Conservation (phyloP, 2,113 vertebrate species). For the Turdus rufiventris region DNA sequence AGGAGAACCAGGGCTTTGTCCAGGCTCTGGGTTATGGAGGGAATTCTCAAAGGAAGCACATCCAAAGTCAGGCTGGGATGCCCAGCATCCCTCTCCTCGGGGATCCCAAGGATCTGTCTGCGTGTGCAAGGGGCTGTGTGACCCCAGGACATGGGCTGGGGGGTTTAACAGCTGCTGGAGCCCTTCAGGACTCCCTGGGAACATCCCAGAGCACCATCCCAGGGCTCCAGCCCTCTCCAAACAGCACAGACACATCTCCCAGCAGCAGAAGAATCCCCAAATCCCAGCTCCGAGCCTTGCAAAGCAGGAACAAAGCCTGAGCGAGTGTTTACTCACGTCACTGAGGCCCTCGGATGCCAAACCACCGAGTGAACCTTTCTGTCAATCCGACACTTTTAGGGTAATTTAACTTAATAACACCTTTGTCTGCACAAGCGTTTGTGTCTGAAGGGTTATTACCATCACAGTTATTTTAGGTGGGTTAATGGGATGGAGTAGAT, state of each 20-base stretch:
- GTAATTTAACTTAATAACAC: constrained; percentile 82
- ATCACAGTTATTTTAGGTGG: constrained; percentile 80
- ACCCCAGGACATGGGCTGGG: fast-evolving
- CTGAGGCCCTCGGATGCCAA: constrained; percentile 62
- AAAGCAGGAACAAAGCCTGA: background rate
- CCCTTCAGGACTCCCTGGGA: background rate
- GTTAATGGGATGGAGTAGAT: constrained; percentile 79
- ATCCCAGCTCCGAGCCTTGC: background rate
- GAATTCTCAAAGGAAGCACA: background rate
- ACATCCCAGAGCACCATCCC: background rate
- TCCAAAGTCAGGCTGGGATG: background rate
- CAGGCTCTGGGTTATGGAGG: background rate
- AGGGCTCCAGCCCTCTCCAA: background rate
- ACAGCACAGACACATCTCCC: background rate
- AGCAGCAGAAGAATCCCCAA: background rate
- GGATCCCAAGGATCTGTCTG: fast-evolving
- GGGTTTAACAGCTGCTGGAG: background rate
- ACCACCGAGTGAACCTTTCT: constrained; percentile 74
- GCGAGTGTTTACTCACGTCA: constrained; percentile 61
- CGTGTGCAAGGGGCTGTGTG: fast-evolving
- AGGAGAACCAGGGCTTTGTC: fast-evolving
- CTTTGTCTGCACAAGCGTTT: constrained; percentile 70
- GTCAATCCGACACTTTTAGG: constrained; percentile 79
- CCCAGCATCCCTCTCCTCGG: fast-evolving
- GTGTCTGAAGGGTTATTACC: constrained; percentile 80